Evolutionary conservation across 2,113 vertebrate genomes (phyloP).

Genomic region (Caranx ignobilis): DNA sequence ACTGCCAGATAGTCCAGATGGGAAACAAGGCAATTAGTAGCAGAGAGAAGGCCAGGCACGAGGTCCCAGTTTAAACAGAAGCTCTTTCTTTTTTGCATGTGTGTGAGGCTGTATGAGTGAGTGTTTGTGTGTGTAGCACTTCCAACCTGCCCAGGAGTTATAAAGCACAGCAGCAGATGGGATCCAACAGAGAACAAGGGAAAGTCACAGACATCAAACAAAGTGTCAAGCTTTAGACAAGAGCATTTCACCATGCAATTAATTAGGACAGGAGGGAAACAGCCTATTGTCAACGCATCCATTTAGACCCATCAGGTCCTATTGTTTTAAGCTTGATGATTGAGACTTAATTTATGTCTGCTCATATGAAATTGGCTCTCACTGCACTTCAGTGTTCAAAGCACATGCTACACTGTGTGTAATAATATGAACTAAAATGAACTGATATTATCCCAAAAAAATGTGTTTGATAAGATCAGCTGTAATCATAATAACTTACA

Average conservation of each 20-base stretch:
- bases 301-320: conserved; percentile 46
- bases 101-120: not conserved
- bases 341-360: conserved; percentile 33
- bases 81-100: conserved; percentile 22
- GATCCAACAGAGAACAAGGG: conserved; percentile 68
- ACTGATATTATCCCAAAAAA: no score
- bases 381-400: not conserved
- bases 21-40: conserved; percentile 67
- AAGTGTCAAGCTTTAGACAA: conserved; percentile 63
- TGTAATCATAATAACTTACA: no score
- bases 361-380: conserved; percentile 23
- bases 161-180: conserved; percentile 30
- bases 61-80: conserved; percentile 52
- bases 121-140: not conserved
- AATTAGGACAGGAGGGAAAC: conserved; percentile 62
- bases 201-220: conserved; percentile 73
- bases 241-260: conserved; percentile 55
- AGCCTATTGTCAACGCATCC: conserved; percentile 41
- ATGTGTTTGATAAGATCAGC: not conserved
- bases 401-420: not conserved
- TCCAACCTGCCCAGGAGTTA: conserved; percentile 39
- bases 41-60: conserved; percentile 45
- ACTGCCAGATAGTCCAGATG: conserved; percentile 66
- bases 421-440: no score
- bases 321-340: conserved; percentile 38